Evolutionary conservation across 2,113 vertebrate genomes (phyloP), one percentile per base, ranked within the genome.

Genomic region (Cinclus cinclus): DNA sequence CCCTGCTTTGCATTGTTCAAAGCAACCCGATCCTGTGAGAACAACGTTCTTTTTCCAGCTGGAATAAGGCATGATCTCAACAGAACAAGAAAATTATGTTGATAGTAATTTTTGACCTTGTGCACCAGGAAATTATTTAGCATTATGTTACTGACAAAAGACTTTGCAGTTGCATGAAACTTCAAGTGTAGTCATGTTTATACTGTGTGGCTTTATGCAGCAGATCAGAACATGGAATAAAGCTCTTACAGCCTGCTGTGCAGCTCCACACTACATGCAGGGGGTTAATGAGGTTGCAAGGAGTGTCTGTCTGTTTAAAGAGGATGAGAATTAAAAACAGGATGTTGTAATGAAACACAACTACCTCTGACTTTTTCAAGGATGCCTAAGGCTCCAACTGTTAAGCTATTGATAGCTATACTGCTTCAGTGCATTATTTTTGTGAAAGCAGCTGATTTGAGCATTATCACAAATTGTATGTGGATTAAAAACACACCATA

Each of bases 231-330:
- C 24, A 30, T 11, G 27, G 59, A 90, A 68, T 89, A 74, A 90
- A 93, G 77, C 55, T 93, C 79, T 71, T 53, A 31, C 35, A 87
- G 50, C 77, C 47, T 84, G 87, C 74, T 80, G 41, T 87, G 70
- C 74, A 73, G 41, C 56, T 83, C 63, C 62, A 82, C 50, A 0
- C 31, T 84, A 9, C 75, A 25, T 92, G 33, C 46, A 73, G 81
- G 46, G 50, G 68, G 62, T 96, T 95, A 96, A 95, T 97, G 87
- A 96, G 62, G 67, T 86, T 94, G 37, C 65, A 92, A 83, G 65
- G 46, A 92, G 50, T 5, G 7, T 84, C 89, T 94, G 59, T 83
- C 90, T 92, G 58, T 93, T 82, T 92, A 91, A 87, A 82, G 82
- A 77, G 63, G 46, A 89, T 79, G 92, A 65, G 63, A 95, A 93